Evolutionary conservation across 1,140 invertebrate species (phyloP).

Genomic region (Drosophila littoralis): DNA sequence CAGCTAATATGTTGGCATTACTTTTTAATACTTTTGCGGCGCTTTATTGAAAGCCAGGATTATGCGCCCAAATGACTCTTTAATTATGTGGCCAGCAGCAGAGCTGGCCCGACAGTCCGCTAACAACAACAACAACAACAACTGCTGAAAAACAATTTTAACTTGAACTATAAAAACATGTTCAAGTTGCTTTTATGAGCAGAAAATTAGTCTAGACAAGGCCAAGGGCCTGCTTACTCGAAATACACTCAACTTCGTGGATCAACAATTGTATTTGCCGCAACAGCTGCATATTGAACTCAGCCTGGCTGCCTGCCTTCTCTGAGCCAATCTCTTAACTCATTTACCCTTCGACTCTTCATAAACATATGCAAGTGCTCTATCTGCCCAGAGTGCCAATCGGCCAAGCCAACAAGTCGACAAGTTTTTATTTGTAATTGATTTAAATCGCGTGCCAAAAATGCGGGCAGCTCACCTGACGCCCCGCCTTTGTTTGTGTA

Average conservation of each 20-base stretch:
- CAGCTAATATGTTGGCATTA: constrained; percentile 79
- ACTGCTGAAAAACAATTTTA: constrained; percentile 27
- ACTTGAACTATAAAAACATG: constrained; percentile 71
- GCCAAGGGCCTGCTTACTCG: constrained; percentile 2
- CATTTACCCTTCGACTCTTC: constrained; percentile 46
- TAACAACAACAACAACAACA: constrained; percentile 11
- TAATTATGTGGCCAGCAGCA: constrained; percentile 69
- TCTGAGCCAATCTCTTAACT: background rate
- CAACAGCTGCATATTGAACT: constrained; percentile 15
- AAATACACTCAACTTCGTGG: background rate
- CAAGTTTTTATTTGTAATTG: constrained; percentile 22
- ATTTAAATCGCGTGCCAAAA: constrained; percentile 34
- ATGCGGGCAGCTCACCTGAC: constrained; percentile 20
- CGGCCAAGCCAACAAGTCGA: background rate
- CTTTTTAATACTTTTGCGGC: constrained; percentile 59
- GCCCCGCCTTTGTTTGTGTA: background rate
- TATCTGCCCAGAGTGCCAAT: constrained; percentile 6
- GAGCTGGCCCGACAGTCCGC: constrained; percentile 1
- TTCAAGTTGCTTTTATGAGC: constrained; percentile 73
- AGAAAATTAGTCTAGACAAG: constrained; percentile 69
- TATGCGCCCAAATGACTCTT: constrained; percentile 56
- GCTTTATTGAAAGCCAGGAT: constrained; percentile 50
- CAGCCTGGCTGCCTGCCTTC: background rate
- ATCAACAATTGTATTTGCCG: constrained; percentile 1
- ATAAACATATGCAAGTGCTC: constrained; percentile 35